Evolutionary conservation across 2,113 vertebrate species (phyloP).

Genomic region (Pantherophis guttatus): DNA sequence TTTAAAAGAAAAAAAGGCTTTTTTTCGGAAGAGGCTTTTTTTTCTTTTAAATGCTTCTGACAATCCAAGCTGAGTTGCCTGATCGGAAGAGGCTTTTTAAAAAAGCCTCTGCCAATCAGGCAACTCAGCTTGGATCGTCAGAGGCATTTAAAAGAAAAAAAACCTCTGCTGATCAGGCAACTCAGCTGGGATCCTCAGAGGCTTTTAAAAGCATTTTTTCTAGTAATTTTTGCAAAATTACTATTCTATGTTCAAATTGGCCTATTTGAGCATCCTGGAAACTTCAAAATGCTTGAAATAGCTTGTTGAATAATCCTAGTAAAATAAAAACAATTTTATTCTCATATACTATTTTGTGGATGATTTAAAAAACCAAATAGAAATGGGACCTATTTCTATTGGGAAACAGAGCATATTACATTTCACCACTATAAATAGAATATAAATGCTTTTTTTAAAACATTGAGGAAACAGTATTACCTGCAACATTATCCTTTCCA

Average conservation of each 20-base stretch:
- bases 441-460: neutral
- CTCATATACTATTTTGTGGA: neutral
- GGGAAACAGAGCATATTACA: neutral
- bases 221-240: neutral
- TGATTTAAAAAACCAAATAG: neutral
- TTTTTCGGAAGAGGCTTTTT: too few relatives aligned
- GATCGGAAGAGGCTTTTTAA: too few relatives aligned
- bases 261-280: neutral
- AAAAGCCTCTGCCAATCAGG: too few relatives aligned
- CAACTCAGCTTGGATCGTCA: too few relatives aligned
- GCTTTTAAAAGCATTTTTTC: too few relatives aligned
- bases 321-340: neutral
- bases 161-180: too few relatives aligned
- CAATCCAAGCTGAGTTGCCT: too few relatives aligned
- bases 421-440: neutral
- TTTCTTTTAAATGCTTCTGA: too few relatives aligned
- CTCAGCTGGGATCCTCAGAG: too few relatives aligned
- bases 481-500: constrained; percentile 89
- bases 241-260: neutral
- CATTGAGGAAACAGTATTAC: constrained; percentile 63
- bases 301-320: neutral
- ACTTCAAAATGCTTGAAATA: neutral
- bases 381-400: neutral
- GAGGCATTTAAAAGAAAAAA: too few relatives aligned
- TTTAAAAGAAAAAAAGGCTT: too few relatives aligned